Conservation (phyloP, 2,888 invertebrate species). For the Mythimna loreyi region DNA sequence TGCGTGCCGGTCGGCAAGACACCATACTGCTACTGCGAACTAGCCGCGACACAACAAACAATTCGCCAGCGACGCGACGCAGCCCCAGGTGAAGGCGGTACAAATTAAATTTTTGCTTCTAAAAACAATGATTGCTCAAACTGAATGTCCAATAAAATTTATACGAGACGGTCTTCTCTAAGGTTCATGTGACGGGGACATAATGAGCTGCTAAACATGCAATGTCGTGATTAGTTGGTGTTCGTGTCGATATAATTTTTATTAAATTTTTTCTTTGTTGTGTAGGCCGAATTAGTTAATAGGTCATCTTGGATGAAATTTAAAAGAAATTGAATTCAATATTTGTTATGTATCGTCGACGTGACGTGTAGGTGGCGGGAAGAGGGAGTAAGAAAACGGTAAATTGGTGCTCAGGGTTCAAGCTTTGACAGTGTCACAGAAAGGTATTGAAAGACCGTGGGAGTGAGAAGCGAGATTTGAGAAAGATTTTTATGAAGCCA, state of each 20-base stretch:
- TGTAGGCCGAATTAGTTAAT: conserved; percentile 80
- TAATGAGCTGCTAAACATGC: conserved; percentile 90
- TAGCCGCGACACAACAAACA: conserved; percentile 63
- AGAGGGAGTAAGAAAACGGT: conserved; percentile 74
- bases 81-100: conserved; percentile 83
- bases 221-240: conserved; percentile 88
- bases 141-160: conserved; percentile 83
- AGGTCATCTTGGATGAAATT: conserved; percentile 69
- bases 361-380: conserved; percentile 79
- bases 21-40: conserved; percentile 63
- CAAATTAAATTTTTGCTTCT: conserved; percentile 81
- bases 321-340: conserved; percentile 55
- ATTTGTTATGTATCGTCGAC: conserved; percentile 74
- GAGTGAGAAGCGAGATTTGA: conserved; percentile 85
- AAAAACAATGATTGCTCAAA: conserved; percentile 82
- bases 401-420: conserved; percentile 83
- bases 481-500: conserved; percentile 83
- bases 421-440: conserved; percentile 86
- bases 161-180: conserved; percentile 87
- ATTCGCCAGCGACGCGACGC: conserved; percentile 75
- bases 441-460: conserved; percentile 83
- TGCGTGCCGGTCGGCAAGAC: conserved; percentile 66
- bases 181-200: conserved; percentile 88
- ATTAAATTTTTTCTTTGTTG: conserved; percentile 73
- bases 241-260: conserved; percentile 78